A percentile compares a stretch with the other conserved stretches of the same genome.
Evolutionary conservation across 2,113 vertebrate genomes (phyloP).

Genomic region (Telmatochromis sp.): DNA sequence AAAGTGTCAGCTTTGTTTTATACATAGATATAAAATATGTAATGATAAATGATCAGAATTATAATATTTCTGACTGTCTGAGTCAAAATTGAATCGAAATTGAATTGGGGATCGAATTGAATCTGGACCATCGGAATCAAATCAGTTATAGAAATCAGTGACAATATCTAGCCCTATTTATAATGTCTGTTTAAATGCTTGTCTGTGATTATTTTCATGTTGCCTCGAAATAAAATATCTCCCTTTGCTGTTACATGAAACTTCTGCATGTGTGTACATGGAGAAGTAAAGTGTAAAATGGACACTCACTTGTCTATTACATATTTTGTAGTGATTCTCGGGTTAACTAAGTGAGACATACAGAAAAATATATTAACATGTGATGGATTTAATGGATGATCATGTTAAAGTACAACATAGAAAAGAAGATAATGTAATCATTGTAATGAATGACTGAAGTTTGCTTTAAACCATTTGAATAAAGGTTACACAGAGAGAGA

Average conservation of each 20-base stretch:
- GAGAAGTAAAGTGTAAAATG: neutral
- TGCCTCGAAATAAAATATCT: neutral
- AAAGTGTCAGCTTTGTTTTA: neutral
- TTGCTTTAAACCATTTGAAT: neutral
- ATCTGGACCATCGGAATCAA: neutral
- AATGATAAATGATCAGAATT: neutral
- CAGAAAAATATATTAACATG: neutral
- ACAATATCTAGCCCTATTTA: neutral
- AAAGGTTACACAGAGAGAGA: neutral
- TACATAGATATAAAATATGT: neutral
- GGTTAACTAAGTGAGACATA: neutral
- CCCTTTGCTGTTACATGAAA: neutral
- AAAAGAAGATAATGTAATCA: neutral
- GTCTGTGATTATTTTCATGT: neutral
- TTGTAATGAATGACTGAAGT: neutral
- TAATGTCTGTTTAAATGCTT: neutral
- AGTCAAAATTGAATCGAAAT: neutral
- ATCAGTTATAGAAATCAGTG: neutral
- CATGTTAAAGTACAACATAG: neutral
- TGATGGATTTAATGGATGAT: neutral
- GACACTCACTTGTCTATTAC: neutral
- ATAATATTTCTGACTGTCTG: neutral
- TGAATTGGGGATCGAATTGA: neutral
- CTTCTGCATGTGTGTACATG: neutral
- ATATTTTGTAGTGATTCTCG: neutral